Evolutionary conservation across 2,888 invertebrate species (phyloP).

Genomic region (Branchinecta sandiegonensis): DNA sequence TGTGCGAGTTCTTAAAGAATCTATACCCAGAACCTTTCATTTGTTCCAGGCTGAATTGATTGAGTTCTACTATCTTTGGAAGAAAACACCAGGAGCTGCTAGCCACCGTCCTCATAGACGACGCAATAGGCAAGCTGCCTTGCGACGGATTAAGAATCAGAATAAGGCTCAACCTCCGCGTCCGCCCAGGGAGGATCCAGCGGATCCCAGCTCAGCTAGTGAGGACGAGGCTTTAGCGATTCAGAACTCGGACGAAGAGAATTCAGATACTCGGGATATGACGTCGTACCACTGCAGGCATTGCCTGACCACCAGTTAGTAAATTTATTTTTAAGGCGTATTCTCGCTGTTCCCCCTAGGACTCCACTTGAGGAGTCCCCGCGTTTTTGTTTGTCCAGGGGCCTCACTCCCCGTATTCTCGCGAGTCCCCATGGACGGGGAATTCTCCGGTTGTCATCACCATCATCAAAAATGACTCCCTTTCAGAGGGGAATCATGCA

Average conservation of each 20-base stretch:
- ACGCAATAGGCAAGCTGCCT: conserved; percentile 61
- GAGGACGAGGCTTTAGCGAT: conserved; percentile 43
- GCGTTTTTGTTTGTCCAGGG: no score
- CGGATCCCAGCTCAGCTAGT: conserved; percentile 47
- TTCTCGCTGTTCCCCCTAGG: no score
- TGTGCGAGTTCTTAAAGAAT: neutral
- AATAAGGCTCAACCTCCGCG: conserved; percentile 41
- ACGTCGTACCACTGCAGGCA: conserved; percentile 53
- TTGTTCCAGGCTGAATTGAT: conserved; percentile 68
- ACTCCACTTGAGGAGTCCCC: no score
- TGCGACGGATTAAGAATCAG: conserved; percentile 50
- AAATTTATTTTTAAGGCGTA: no score
- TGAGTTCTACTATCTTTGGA: conserved; percentile 98
- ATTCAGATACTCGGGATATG: conserved; percentile 74
- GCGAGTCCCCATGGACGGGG: no score
- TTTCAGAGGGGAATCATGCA: no score
- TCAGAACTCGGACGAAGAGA: conserved; percentile 71
- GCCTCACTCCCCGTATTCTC: no score
- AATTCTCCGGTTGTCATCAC: no score
- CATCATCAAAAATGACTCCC: no score
- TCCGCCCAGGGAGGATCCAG: conserved; percentile 39
- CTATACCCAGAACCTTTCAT: neutral
- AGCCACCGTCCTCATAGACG: conserved; percentile 88
- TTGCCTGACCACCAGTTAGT: conserved; percentile 54
- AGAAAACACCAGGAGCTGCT: conserved; percentile 95